Evolutionary conservation across 2,113 vertebrate genomes (phyloP).

Genomic region (Miniopterus natalensis): DNA sequence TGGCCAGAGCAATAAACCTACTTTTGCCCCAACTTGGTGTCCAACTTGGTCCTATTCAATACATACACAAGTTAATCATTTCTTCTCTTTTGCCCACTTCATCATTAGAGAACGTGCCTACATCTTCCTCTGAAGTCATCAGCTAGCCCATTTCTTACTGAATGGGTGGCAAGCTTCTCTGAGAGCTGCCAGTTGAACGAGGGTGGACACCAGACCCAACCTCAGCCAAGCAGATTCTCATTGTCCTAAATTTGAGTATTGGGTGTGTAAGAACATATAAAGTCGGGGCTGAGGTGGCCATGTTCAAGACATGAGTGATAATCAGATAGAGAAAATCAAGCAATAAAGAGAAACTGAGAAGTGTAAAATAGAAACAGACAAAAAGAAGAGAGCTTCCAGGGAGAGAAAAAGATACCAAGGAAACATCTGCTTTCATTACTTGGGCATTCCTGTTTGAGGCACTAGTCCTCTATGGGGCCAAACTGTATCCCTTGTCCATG

Average conservation of each 20-base stretch:
- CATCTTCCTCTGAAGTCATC: not conserved
- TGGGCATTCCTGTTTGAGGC: not conserved
- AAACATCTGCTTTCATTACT: constrained; percentile 7
- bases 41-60: not conserved
- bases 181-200: not conserved
- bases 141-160: not conserved
- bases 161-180: not conserved
- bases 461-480: not conserved
- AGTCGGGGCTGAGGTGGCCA: not conserved
- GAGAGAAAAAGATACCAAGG: not conserved
- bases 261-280: not conserved
- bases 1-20: not conserved
- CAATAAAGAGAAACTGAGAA: not conserved
- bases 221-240: not conserved
- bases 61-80: not conserved
- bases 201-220: not conserved
- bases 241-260: not conserved
- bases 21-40: not conserved
- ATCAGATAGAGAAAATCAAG: not conserved
- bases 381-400: not conserved
- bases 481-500: not conserved
- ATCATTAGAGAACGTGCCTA: not conserved
- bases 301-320: not conserved
- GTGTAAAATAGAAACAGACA: not conserved
- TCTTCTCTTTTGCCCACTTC: not conserved